Evolutionary conservation across 1,140 invertebrate species (phyloP), one percentile per base, ranked within the genome.

Genomic region (Drosophila kohkoa): DNA sequence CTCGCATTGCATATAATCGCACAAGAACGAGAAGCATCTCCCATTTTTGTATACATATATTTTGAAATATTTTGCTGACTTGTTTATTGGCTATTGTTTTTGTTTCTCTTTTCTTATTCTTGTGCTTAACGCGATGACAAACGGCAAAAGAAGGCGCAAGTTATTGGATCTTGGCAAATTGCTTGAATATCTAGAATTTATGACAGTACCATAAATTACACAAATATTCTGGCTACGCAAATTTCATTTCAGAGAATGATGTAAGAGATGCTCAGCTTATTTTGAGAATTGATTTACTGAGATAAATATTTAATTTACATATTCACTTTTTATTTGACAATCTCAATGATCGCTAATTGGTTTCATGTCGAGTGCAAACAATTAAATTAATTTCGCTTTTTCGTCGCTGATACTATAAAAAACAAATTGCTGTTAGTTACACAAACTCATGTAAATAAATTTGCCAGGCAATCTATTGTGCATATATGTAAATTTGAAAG

Each of bases 21-120:
- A 67, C 68, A 77, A 74, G 57, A 10, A 38, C 35, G 35, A 10
- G 20, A 25, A 25, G 10, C 74, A 78, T 85, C 81, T 81, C 10
- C 20, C 65, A 75, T 80, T 75, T 35, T 59, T 49, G 45, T 52
- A 51, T 6, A 54, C 49, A 41, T 7, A 54, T 54, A 32, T 65
- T 60, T 63, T 64, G 65, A 75, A 77, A 68, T 75, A 77, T 86
- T 81, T 85, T 77, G 64, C 51, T 81, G 81, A 70, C 77, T 79
- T 86, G 63, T 79, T 87, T 82, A 85, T 86, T 87, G 64, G 75
- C 54, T 62, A 62, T 75, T 43, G 3, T 43, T 7, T 3, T 48
- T n/a, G n/a, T 48, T 25, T 25, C 20, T 25, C 3, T 25, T 25
- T 25, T 3, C 46, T 48, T 48, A 16, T 25, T 57, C 8, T 49